Conservation (phyloP, 2,113 vertebrate genomes). For the Mormoops blainvillei region DNA sequence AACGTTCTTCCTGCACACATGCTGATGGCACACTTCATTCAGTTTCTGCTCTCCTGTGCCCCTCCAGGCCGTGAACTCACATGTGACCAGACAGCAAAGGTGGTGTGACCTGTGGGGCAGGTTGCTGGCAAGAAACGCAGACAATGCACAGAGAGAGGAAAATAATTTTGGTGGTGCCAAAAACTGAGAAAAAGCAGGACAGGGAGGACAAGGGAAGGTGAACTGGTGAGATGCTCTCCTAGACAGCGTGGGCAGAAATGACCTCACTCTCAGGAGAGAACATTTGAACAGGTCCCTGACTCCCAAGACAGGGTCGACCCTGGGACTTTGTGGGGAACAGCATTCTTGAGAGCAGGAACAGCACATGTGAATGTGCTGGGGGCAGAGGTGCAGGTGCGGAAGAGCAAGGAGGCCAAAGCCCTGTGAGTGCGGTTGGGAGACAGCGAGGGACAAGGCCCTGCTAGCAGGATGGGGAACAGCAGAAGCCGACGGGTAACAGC, state of each 20-base stretch:
- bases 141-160: background rate
- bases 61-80: background rate
- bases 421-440: accelerated
- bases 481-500: background rate
- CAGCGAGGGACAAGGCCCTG: accelerated
- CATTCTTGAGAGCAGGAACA: background rate
- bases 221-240: background rate
- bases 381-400: too few species aligned
- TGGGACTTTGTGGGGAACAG: background rate
- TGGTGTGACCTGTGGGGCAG: accelerated
- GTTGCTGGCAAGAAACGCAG: accelerated
- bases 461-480: accelerated
- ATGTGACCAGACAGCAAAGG: background rate
- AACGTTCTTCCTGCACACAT: background rate
- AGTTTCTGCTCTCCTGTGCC: background rate
- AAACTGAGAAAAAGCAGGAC: too few species aligned
- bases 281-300: accelerated
- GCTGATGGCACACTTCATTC: background rate
- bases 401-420: too few species aligned
- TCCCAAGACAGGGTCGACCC: too few species aligned
- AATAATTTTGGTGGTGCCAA: accelerated
- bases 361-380: too few species aligned
- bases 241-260: accelerated
- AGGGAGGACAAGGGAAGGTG: too few species aligned
- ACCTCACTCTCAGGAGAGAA: background rate